A percentile compares a stretch with the other conserved stretches of the same genome.
Evolutionary conservation across 2,113 vertebrate genomes (phyloP).

Genomic region (Aptenodytes forsteri): DNA sequence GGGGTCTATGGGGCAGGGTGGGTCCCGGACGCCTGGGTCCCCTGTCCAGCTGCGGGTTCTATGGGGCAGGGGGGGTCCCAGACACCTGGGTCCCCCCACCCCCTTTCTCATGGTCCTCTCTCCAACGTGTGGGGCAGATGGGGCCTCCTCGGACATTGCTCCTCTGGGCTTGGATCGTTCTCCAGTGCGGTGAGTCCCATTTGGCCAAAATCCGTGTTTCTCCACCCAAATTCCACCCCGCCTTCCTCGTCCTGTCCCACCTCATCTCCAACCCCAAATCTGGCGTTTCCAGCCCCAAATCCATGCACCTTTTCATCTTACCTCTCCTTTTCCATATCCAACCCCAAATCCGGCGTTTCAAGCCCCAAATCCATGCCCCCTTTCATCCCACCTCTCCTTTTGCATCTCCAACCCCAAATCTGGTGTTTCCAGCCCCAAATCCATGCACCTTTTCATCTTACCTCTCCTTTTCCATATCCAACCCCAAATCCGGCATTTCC

Average conservation of each 20-base stretch:
- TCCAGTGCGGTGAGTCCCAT: not conserved
- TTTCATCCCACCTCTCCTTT: too few relatives aligned
- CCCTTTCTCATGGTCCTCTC: not conserved
- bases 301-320: not conserved
- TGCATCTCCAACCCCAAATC: not conserved
- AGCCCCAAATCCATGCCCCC: not conserved
- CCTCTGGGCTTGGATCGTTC: not conserved
- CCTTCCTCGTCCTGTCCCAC: not conserved
- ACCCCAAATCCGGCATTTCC: not conserved
- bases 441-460: fast-evolving
- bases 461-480: fast-evolving
- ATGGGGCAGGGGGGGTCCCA: not conserved
- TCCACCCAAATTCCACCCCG: not conserved
- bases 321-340: too few relatives aligned
- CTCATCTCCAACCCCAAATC: not conserved
- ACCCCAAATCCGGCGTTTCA: not conserved
- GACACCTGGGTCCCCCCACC: not conserved
- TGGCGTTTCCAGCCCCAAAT: not conserved
- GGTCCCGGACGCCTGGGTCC: not conserved
- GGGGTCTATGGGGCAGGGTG: not conserved
- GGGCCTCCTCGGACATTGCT: not conserved
- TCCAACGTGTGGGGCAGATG: not conserved
- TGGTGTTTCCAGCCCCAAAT: not conserved
- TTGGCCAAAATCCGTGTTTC: not conserved
- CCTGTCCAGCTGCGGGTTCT: not conserved